Percentiles rank a stretch among this genome's conserved stretches.
These are phyloP conservation scores for Alosa alosa DNA, from an alignment of 2,113 vertebrate species.

Conservation along the genomic window DNA sequence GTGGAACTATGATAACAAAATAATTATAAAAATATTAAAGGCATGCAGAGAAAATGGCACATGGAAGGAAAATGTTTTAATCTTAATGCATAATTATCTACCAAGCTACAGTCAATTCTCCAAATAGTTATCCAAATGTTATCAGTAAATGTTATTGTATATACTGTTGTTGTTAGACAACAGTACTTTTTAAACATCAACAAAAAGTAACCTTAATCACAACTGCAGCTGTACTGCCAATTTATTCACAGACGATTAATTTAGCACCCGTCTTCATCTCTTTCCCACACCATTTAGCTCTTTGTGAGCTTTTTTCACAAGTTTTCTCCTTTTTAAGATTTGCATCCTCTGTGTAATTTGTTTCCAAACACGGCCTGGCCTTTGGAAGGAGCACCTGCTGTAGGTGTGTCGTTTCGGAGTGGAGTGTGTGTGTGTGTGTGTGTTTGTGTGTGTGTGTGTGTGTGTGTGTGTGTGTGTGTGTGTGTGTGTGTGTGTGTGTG, in stretches of 20 bases:
- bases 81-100: too few species aligned
- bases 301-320: not conserved
- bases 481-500: not conserved
- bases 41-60: too few species aligned
- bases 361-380: not conserved
- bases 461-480: not conserved
- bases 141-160: not conserved
- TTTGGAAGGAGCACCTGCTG: not conserved
- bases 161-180: not conserved
- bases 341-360: not conserved
- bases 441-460: not conserved
- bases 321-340: not conserved
- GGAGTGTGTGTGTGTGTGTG: not conserved
- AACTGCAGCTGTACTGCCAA: not conserved
- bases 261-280: not conserved
- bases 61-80: too few species aligned
- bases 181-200: not conserved
- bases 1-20: too few species aligned
- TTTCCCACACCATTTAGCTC: not conserved
- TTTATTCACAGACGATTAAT: not conserved
- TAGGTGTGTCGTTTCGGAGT: not conserved
- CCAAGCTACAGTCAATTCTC: too few species aligned
- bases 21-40: too few species aligned
- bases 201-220: not conserved
- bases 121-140: not conserved